These are phyloP conservation scores for Trichosurus vulpecula DNA, from an alignment of 2,797 vertebrate genomes.

Conservation along the genomic window DNA sequence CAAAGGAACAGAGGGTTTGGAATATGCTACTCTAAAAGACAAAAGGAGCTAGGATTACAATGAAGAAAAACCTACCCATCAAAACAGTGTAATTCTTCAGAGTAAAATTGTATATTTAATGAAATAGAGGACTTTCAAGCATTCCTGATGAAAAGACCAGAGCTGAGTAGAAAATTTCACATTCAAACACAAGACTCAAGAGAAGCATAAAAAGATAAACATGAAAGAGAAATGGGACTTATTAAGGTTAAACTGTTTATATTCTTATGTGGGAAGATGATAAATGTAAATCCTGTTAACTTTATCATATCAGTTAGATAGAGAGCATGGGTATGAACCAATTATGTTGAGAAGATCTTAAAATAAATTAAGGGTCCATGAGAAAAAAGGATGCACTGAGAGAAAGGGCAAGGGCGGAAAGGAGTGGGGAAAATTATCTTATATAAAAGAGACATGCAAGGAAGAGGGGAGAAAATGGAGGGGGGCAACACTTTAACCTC, in stretches of 20 bases:
- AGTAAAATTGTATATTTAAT: background rate
- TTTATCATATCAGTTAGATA: background rate
- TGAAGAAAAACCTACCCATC: background rate
- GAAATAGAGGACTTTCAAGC: background rate
- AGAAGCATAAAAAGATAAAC: background rate
- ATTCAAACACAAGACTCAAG: background rate
- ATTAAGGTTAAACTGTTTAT: background rate
- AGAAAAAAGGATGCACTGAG: background rate
- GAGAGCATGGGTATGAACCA: background rate
- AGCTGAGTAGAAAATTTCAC: background rate
- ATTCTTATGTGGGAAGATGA: background rate
- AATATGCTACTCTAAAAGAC: too few relatives aligned
- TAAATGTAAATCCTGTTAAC: background rate
- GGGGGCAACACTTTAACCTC: background rate
- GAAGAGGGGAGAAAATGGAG: background rate
- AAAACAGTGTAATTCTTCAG: background rate
- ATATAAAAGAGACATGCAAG: background rate
- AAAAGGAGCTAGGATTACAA: too few relatives aligned
- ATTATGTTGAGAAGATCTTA: background rate
- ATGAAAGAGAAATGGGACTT: background rate
- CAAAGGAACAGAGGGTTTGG: too few relatives aligned
- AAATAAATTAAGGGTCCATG: background rate
- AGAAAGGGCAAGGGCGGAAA: background rate
- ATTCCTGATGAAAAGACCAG: background rate
- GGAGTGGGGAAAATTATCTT: background rate